Conservation (phyloP, 2,888 invertebrate species). For the Hybos culiciformis region DNA sequence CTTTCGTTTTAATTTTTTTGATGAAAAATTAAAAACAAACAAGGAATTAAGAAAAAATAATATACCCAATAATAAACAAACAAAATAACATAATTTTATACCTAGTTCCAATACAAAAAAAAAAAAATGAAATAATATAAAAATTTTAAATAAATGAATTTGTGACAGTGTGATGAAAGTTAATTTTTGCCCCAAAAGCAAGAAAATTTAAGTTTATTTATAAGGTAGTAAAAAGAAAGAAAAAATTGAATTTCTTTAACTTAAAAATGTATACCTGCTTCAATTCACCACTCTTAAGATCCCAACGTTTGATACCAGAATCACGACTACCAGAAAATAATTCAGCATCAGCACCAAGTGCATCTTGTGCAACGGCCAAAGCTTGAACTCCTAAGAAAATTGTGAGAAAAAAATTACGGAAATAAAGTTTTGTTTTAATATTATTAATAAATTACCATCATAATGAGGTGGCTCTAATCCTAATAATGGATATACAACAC, state of each 20-base stretch:
- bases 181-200: constrained; percentile 3
- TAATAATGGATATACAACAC: constrained; percentile 43
- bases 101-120: too few species aligned
- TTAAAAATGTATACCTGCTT: constrained; percentile 22
- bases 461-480: constrained; percentile 76
- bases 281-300: constrained; percentile 37
- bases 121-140: background rate
- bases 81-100: too few species aligned
- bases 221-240: background rate
- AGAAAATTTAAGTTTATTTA: background rate
- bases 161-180: background rate
- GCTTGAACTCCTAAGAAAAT: too few species aligned
- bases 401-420: too few species aligned
- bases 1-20: too few species aligned
- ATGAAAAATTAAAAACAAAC: too few species aligned
- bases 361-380: constrained; percentile 49
- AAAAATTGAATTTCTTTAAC: background rate
- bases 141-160: background rate
- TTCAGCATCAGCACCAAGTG: constrained; percentile 26
- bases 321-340: constrained; percentile 77
- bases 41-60: too few species aligned
- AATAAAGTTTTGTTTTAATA: too few species aligned
- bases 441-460: too few species aligned
- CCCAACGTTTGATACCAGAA: constrained; percentile 77
- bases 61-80: too few species aligned